Evolutionary conservation across 2,113 vertebrate genomes (phyloP).

Genomic region (Pangasianodon hypophthalmus): DNA sequence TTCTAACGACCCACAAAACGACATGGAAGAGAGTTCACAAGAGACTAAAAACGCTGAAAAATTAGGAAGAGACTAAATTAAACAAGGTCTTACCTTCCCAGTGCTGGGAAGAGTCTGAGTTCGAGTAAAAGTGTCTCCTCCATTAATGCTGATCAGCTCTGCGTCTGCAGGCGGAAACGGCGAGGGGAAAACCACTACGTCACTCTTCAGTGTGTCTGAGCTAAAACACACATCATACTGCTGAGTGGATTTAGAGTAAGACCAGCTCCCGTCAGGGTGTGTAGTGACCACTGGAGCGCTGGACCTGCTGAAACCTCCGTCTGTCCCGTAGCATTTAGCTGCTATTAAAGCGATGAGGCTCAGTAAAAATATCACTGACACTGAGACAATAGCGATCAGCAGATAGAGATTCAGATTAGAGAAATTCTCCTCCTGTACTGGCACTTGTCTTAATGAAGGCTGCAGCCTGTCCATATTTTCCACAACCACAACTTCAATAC

Average conservation of each 20-base stretch:
- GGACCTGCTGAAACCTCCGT: no score
- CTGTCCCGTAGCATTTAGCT: slow-evolving; percentile 51
- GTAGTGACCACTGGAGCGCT: no score
- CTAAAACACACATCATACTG: no score
- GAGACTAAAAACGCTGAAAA: not conserved
- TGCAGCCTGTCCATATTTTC: slow-evolving; percentile 61
- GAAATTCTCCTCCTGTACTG: slow-evolving; percentile 62
- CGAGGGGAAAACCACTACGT: slow-evolving; percentile 51
- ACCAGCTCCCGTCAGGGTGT: no score
- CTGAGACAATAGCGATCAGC: slow-evolving; percentile 69
- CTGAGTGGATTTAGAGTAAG: no score
- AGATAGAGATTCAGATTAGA: slow-evolving; percentile 73
- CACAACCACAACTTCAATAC: slow-evolving; percentile 71
- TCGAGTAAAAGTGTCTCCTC: slow-evolving; percentile 38
- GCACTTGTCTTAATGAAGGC: slow-evolving; percentile 70
- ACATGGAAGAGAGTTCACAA: not conserved
- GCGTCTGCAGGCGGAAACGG: slow-evolving; percentile 46
- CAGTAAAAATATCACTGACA: slow-evolving; percentile 73
- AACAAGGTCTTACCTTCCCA: not conserved
- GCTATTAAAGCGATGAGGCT: slow-evolving; percentile 57
- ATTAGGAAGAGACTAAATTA: not conserved
- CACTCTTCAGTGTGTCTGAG: slow-evolving; percentile 10
- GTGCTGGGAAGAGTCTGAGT: slow-evolving; percentile 51
- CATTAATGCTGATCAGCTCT: slow-evolving; percentile 54
- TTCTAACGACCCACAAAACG: not conserved